Percentiles rank a stretch among this genome's conserved stretches.
phyloP scores from a whole-genome alignment of 2,888 invertebrate genomes.

The Eupeodes latifasciatus region DNA sequence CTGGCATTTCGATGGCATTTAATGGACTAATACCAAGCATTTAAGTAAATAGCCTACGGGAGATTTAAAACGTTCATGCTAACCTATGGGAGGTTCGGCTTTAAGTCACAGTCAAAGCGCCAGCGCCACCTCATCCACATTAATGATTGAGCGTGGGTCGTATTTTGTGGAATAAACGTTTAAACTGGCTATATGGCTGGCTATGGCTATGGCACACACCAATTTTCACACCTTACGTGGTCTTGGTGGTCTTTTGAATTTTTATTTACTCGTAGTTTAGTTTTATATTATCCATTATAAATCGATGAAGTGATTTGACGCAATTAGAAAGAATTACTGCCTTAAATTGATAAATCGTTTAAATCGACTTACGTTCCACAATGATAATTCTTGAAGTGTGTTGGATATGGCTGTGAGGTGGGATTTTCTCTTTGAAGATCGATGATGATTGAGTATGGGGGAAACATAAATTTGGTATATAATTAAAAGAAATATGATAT shows the following conservation, averaged over 20 bases:
- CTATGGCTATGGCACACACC: constrained; percentile 37
- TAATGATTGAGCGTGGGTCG: constrained; percentile 53
- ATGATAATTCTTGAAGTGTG: not conserved
- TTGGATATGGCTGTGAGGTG: not conserved
- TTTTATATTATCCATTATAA: constrained; percentile 51
- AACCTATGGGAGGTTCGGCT: constrained; percentile 41
- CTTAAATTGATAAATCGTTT: constrained; percentile 69
- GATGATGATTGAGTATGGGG: not conserved
- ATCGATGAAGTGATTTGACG: constrained; percentile 64
- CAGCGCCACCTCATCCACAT: constrained; percentile 69
- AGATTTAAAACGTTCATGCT: constrained; percentile 48
- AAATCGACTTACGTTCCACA: constrained; percentile 50
- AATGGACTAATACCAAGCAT: constrained; percentile 56
- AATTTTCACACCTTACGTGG: constrained; percentile 67
- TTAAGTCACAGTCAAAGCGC: constrained; percentile 48
- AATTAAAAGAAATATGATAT: not conserved
- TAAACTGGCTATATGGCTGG: constrained; percentile 47
- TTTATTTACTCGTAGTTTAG: not conserved
- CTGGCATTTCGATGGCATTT: constrained; percentile 46
- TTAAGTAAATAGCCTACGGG: constrained; percentile 72
- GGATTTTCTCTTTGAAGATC: not conserved
- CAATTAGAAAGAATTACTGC: constrained; percentile 68
- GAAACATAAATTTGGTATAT: not conserved
- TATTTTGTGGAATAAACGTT: constrained; percentile 58
- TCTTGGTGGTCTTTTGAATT: constrained; percentile 41